Evolutionary conservation across 2,113 vertebrate genomes (phyloP).

Genomic region (Columba livia): DNA sequence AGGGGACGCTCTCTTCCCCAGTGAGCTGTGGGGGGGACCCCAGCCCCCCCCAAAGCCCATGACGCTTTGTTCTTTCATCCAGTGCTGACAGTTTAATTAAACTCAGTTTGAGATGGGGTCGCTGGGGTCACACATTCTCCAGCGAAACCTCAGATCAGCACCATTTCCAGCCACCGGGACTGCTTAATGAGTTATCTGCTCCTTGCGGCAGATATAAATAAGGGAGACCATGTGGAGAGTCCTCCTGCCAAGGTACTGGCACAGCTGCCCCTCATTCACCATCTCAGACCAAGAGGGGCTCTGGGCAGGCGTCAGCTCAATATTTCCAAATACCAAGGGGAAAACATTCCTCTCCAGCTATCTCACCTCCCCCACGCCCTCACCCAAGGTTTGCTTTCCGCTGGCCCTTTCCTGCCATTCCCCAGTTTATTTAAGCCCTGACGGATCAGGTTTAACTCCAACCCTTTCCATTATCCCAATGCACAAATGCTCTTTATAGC

Average conservation of each 20-base stretch:
- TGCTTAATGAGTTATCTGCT: conserved; percentile 57
- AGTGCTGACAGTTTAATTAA: conserved; percentile 77
- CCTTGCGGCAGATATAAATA: background rate
- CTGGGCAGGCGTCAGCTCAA: background rate
- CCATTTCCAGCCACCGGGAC: conserved; percentile 56
- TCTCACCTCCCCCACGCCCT: conserved; percentile 18
- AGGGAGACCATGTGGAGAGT: background rate
- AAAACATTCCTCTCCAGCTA: background rate
- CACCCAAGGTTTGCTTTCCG: background rate
- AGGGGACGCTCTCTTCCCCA: conserved; percentile 16
- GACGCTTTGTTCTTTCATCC: conserved; percentile 61
- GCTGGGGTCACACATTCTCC: conserved; percentile 49
- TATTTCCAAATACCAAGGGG: background rate
- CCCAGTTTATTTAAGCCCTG: background rate
- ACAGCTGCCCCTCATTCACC: background rate
- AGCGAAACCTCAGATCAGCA: conserved; percentile 60
- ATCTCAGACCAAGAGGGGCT: background rate
- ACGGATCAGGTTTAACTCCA: conserved; percentile 19
- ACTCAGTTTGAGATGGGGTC: conserved; percentile 62
- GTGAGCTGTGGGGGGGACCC: background rate
- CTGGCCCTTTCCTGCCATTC: conserved; percentile 33
- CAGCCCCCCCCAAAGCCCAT: background rate
- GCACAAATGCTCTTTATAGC: conserved; percentile 12
- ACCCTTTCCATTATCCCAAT: background rate
- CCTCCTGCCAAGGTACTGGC: background rate